Evolutionary conservation across 2,797 vertebrate genomes (phyloP).

Genomic region (Pyrocephalus nanus): DNA sequence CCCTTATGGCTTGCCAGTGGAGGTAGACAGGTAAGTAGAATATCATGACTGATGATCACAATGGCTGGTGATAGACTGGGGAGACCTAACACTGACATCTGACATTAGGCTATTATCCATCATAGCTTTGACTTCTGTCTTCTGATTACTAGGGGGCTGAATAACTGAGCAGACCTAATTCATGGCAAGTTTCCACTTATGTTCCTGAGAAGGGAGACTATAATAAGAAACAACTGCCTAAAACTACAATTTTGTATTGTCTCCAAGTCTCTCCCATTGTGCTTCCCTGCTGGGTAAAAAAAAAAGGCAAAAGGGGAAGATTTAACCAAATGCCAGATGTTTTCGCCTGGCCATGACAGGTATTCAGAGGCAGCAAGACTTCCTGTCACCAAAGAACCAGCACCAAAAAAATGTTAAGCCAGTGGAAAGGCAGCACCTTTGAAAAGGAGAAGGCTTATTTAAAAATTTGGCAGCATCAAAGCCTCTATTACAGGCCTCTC

Average conservation of each 20-base stretch:
- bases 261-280: not conserved
- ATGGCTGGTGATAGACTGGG: not conserved
- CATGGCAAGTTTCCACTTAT: constrained; percentile 16
- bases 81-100: not conserved
- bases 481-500: not conserved
- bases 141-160: not conserved
- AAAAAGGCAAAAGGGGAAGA: not conserved
- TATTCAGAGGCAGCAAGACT: not conserved
- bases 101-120: not conserved
- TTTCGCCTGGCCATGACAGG: not conserved
- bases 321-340: not conserved
- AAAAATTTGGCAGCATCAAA: not conserved
- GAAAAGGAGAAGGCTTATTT: not conserved
- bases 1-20: not conserved
- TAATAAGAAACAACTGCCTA: constrained; percentile 28
- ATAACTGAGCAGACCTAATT: constrained; percentile 34
- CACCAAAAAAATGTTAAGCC: not conserved
- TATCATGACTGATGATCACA: not conserved
- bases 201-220: not conserved
- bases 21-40: not conserved
- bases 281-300: not conserved
- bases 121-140: not conserved
- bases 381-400: not conserved
- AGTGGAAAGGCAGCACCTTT: not conserved
- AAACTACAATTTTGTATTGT: not conserved